These are phyloP conservation scores for Intellagama lesueurii DNA, from an alignment of 2,797 vertebrate species.

Conservation along the genomic window DNA sequence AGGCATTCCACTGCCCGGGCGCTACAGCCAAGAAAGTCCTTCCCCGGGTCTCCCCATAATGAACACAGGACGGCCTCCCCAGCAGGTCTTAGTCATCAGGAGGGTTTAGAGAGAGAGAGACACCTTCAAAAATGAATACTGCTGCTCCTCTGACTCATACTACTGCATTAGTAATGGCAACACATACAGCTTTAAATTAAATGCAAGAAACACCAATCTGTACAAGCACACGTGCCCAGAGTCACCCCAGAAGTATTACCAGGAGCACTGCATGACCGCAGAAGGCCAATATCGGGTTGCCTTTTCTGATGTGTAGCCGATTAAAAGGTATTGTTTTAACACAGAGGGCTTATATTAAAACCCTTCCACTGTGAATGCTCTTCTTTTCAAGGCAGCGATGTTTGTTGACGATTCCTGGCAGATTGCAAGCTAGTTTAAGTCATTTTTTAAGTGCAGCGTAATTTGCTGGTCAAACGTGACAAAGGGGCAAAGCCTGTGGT, in stretches of 20 bases:
- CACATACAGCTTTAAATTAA: too few relatives aligned
- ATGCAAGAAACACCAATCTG: too few relatives aligned
- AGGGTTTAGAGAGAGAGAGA: too few relatives aligned
- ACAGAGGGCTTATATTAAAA: not conserved
- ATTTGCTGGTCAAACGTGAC: constrained; percentile 1
- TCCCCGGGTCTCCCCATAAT: too few relatives aligned
- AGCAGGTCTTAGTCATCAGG: too few relatives aligned
- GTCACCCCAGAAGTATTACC: not conserved
- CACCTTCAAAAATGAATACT: too few relatives aligned
- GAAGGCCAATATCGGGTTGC: not conserved
- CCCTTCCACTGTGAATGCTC: not conserved
- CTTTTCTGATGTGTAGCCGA: not conserved
- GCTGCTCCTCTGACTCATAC: too few relatives aligned
- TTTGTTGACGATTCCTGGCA: not conserved
- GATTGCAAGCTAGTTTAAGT: constrained; percentile 7
- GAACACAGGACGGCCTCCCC: too few relatives aligned
- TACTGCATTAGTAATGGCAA: too few relatives aligned
- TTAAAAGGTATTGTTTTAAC: constrained; percentile 3
- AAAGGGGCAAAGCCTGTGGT: not conserved
- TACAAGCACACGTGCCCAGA: too few relatives aligned
- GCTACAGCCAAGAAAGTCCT: too few relatives aligned
- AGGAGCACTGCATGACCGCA: not conserved
- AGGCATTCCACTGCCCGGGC: too few relatives aligned
- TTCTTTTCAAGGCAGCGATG: not conserved
- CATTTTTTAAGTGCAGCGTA: constrained; percentile 18